Evolutionary conservation across 2,113 vertebrate species (phyloP).

Genomic region (Murina feae): DNA sequence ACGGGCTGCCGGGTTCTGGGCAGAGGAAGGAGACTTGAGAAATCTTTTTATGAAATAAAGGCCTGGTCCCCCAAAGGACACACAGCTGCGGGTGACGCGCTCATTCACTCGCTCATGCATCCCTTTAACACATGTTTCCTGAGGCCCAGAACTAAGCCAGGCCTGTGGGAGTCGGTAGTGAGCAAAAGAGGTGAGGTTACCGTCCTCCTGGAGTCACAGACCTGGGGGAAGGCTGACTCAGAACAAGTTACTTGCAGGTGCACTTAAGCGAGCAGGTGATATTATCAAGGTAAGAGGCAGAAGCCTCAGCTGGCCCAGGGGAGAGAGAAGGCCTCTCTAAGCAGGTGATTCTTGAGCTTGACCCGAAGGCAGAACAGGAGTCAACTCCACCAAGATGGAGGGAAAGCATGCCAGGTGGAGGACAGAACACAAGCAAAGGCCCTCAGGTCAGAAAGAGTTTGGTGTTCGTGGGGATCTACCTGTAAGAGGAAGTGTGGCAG

Average conservation of each 20-base stretch:
- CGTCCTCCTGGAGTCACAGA: neutral
- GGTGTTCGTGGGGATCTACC: neutral
- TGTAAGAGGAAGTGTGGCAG: neutral
- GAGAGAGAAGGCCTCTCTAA: neutral
- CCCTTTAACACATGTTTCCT: neutral
- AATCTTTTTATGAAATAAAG: slow-evolving; percentile 7
- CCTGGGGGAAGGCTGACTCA: neutral
- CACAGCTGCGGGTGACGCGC: neutral
- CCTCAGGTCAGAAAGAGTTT: neutral
- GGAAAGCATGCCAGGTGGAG: neutral
- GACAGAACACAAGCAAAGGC: neutral
- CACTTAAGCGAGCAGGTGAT: neutral
- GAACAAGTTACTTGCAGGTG: neutral
- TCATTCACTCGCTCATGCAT: neutral
- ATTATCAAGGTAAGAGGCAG: neutral
- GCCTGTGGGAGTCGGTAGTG: too few species aligned
- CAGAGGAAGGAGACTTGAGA: neutral
- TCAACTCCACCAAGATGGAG: neutral
- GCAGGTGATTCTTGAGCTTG: too few species aligned
- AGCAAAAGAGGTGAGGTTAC: neutral
- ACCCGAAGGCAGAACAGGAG: neutral
- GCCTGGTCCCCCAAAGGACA: neutral
- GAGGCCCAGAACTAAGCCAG: neutral
- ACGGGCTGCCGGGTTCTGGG: neutral
- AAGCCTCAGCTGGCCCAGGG: neutral